Evolutionary conservation across 2,113 vertebrate species (phyloP), one percentile per base, ranked within the genome.

Genomic region (Leucopsar rothschildi): DNA sequence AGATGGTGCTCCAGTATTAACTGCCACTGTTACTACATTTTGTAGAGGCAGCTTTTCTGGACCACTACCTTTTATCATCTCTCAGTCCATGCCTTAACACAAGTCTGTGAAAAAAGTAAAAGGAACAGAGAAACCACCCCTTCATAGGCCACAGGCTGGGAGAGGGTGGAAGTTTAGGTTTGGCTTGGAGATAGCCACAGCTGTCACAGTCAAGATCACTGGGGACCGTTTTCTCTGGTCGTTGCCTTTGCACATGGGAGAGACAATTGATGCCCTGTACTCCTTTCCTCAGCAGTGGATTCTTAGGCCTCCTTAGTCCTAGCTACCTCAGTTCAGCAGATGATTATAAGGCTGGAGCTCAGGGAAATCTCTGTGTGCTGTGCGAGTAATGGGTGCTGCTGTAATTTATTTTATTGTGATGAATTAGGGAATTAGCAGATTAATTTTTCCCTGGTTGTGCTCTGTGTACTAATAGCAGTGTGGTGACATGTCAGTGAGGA

Each of bases 1-100:
- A 95, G 86, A 81, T 90, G 81, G 81, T 96, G 90, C 75, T 97
- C 82, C 86, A 55, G 37, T 69, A 27, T 69, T 76, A 90, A 69
- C 12, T 29, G 45, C 55, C 59, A 44, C 21, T 44, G 33, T 56
- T 49, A 24, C 4, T 39, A n/a, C 12, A 11, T 50, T 90, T 90
- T 40, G 4, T 25, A 73, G n/a, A 14, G 12, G 37, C 28, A 80
- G 15, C 5, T 83, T 81, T 81, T 50, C 37, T 75, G 29, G 15
- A 53, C 42, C 8, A 37, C 29, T 47, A 27, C 11, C 15, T 86
- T 70, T 82, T n/a, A 40, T 64, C 56, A 53, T 53, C 11, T 85
- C 21, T 70, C 39, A 83, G 29, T 24, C 27, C 37, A 69, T 28
- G 7, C 8, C 25, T n/a, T 53, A n/a, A n/a, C 5, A n/a, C 8